phyloP scores from a whole-genome alignment of 2,888 invertebrate genomes.

The Parnassius smintheus region DNA sequence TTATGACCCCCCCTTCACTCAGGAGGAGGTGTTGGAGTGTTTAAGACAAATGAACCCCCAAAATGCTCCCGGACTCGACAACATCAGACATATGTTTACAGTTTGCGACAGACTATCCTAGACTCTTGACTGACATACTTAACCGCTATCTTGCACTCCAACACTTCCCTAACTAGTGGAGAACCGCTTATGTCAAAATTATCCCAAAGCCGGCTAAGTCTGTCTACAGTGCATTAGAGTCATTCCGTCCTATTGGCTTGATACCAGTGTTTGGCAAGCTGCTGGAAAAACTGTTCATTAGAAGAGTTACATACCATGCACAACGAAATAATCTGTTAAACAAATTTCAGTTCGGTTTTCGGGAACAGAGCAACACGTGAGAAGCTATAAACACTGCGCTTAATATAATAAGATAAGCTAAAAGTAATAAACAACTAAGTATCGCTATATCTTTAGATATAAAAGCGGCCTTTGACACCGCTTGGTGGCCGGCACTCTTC shows the following conservation, averaged over 20 bases:
- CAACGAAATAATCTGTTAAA: neutral
- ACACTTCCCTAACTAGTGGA: too few relatives aligned
- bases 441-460: neutral
- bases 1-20: conserved; percentile 20
- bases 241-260: neutral
- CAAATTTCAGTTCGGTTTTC: neutral
- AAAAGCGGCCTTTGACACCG: too few relatives aligned
- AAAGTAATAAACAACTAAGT: too few relatives aligned
- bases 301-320: neutral
- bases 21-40: conserved; percentile 18
- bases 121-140: too few relatives aligned
- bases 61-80: conserved; percentile 33
- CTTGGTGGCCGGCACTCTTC: neutral
- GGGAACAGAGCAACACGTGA: neutral
- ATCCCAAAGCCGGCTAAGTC: neutral
- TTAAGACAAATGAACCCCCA: conserved; percentile 29
- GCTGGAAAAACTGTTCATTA: neutral
- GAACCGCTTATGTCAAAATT: too few relatives aligned
- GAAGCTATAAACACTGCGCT: neutral
- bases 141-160: too few relatives aligned
- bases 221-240: neutral
- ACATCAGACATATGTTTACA: neutral
- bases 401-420: too few relatives aligned
- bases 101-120: neutral
- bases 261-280: neutral